Evolutionary conservation across 2,797 vertebrate genomes (phyloP).

Genomic region (Remorina albescens): DNA sequence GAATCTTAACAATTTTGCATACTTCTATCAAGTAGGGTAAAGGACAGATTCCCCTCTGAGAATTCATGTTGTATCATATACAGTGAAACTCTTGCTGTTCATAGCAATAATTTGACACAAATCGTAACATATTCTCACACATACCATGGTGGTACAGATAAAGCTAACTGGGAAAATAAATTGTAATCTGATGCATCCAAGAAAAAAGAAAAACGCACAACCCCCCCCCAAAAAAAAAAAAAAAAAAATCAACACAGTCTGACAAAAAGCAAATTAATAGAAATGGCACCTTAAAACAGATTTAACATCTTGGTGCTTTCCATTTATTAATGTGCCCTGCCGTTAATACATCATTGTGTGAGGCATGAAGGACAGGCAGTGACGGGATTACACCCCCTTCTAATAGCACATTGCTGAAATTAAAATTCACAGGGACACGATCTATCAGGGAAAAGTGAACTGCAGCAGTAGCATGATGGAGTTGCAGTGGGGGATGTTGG

Average conservation of each 20-base stretch:
- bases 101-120: constrained; percentile 72
- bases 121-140: constrained; percentile 71
- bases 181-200: constrained; percentile 67
- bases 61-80: constrained; percentile 16
- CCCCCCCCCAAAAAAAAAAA: constrained; percentile 63
- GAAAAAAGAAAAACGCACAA: constrained; percentile 37
- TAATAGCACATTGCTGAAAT: constrained; percentile 91
- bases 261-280: constrained; percentile 90
- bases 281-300: constrained; percentile 94
- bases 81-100: constrained; percentile 51
- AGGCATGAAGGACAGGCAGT: constrained; percentile 94
- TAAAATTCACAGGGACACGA: constrained; percentile 89
- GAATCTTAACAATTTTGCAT: constrained; percentile 12
- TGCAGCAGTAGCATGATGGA: constrained; percentile 72
- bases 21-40: not conserved
- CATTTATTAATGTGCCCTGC: constrained; percentile 90
- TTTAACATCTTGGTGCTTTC: constrained; percentile 91
- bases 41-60: constrained; percentile 33
- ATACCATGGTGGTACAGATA: constrained; percentile 80
- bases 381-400: constrained; percentile 91
- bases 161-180: constrained; percentile 85
- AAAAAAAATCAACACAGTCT: constrained; percentile 56
- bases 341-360: constrained; percentile 95
- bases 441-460: constrained; percentile 81
- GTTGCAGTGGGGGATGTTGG: constrained; percentile 67